phyloP scores from a whole-genome alignment of 2,888 invertebrate species.

The Teleogryllus oceanicus region DNA sequence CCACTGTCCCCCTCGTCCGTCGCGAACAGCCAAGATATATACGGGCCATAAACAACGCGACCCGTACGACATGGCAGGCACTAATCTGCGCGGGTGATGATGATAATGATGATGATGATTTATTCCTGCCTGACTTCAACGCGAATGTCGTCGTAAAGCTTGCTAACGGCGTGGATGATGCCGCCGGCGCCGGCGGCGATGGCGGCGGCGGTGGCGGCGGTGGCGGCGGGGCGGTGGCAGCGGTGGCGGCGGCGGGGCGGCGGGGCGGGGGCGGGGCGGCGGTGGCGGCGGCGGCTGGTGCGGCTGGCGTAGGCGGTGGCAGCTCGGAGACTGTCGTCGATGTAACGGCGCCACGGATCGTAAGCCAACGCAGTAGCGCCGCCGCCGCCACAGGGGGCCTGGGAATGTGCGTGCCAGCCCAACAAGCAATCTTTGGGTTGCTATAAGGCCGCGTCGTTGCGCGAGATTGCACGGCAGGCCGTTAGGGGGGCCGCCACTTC shows the following conservation, averaged over 20 bases:
- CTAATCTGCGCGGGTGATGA: conserved; percentile 9
- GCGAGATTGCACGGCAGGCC: no score
- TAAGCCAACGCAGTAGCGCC: no score
- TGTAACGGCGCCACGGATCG: no score
- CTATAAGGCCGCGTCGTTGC: no score
- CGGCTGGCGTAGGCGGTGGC: no score
- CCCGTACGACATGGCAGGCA: not conserved
- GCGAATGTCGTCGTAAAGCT: conserved; percentile 1
- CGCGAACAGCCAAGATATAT: not conserved
- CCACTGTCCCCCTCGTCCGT: not conserved
- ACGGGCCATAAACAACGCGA: not conserved
- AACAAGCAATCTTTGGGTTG: no score
- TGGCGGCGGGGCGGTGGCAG: not conserved
- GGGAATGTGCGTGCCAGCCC: no score
- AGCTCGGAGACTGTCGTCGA: no score
- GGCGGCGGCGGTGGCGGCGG: no score
- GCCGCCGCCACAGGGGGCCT: no score
- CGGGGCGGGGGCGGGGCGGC: not conserved
- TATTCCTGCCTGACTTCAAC: not conserved
- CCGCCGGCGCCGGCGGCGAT: not conserved
- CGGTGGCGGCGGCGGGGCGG: no score
- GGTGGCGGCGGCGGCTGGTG: not conserved
- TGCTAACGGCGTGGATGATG: not conserved
- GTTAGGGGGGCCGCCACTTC: no score
- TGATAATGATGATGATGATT: conserved; percentile 18